Percentiles rank a stretch among this genome's conserved stretches.
These are phyloP conservation scores for Drosophila borborema DNA, from an alignment of 2,888 invertebrate genomes.

Conservation along the genomic window DNA sequence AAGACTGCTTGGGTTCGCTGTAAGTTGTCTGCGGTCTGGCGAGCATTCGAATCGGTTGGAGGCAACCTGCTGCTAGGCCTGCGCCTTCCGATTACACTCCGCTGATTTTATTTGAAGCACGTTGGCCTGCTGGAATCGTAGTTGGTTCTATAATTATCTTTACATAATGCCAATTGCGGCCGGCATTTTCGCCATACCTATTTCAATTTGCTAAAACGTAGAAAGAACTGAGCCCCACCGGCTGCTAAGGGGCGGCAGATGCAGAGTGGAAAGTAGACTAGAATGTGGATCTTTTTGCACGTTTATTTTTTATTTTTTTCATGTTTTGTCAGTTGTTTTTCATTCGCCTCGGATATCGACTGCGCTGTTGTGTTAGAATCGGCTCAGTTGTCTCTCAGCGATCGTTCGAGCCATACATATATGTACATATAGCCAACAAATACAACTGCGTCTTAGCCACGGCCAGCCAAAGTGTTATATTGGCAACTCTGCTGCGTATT, in stretches of 20 bases:
- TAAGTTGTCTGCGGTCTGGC: conserved; percentile 9
- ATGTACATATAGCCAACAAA: not conserved
- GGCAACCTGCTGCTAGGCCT: conserved; percentile 32
- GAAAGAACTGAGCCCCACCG: conserved; percentile 22
- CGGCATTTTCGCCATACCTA: conserved; percentile 44
- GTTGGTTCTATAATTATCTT: conserved; percentile 34
- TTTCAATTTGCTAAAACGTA: conserved; percentile 63
- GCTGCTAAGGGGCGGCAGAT: not conserved
- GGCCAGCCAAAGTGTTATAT: conserved; percentile 24
- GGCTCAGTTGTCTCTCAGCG: conserved; percentile 65
- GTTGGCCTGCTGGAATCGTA: conserved; percentile 44
- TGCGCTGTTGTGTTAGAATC: conserved; percentile 30
- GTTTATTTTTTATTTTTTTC: conserved; percentile 40
- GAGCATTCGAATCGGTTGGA: conserved; percentile 19
- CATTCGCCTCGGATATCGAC: conserved; percentile 20
- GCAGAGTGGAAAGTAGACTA: conserved; percentile 6
- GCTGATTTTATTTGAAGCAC: conserved; percentile 34
- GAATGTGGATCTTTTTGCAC: conserved; percentile 64
- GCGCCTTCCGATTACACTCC: not conserved
- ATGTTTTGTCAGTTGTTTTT: conserved; percentile 16
- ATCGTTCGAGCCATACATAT: conserved; percentile 48
- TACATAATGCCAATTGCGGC: conserved; percentile 65
- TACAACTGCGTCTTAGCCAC: not conserved
- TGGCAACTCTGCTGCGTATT: conserved; percentile 43
- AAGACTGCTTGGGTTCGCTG: conserved; percentile 25